Evolutionary conservation across 2,797 vertebrate genomes (phyloP), one percentile per base, ranked within the genome.

Genomic region (Sus cebifrons): DNA sequence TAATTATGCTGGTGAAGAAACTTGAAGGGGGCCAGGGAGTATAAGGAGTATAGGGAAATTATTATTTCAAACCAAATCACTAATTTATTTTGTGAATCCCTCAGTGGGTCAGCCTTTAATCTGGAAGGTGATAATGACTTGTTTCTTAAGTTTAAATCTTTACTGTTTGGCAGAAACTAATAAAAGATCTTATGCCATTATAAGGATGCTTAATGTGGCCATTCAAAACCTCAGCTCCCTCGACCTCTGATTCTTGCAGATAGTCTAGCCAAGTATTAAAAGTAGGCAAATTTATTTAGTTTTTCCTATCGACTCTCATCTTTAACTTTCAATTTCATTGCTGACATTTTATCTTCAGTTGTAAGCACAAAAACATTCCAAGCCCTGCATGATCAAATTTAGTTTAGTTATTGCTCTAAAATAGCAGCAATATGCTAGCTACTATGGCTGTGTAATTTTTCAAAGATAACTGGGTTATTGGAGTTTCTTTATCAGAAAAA

Each of bases 261-360:
- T 18, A 94, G 11, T 83, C 27, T 92, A 12, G 65, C 17, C 36
- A 94, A 49, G 3, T 36, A 81, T 44, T 60, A 86, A 78, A 62
- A 58, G 36, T 81, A 89, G 75, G n/a, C 54, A 89, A 65, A 91
- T 86, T 91, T 86, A 89, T 89, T 89, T 90, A 68, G 23, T 86
- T 94, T 97, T 86, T 16, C 14, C 58, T 56, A 21, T 67, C 65
- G 56, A 83, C 3, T 73, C 29, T 7, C 20, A 40, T 75, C 75
- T 93, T 91, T 95, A 94, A 71, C n/a, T 92, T 97, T 79, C 16
- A 67, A 44, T 78, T 96, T 79, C 15, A 54, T 65, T 94, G 77
- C 40, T 92, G 44, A 40, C 3, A 44, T 89, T 81, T 96, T 89
- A 58, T 74, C 70, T 96, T 64, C 13, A n/a, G 12, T 78, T 49